Conservation (phyloP, 2,888 invertebrate genomes). For the Epinotia demarniana region DNA sequence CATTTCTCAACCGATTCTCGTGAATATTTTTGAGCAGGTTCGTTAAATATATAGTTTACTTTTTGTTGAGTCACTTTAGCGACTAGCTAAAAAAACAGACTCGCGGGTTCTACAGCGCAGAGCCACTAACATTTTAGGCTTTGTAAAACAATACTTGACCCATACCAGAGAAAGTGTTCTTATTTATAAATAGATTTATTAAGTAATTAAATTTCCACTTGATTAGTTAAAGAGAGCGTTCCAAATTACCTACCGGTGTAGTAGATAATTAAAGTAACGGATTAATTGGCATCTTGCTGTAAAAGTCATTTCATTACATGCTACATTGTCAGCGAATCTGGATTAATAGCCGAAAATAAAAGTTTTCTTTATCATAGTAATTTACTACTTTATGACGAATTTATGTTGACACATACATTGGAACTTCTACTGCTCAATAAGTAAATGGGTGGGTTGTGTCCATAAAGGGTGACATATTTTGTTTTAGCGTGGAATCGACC, state of each 20-base stretch:
- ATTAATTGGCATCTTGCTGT: conserved; percentile 44
- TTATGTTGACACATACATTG: no score
- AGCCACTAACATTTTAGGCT: no score
- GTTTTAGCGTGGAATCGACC: no score
- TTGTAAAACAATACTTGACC: background rate
- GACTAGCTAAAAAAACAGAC: no score
- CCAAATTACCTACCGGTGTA: conserved; percentile 51
- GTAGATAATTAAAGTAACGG: conserved; percentile 55
- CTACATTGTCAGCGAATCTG: conserved; percentile 1
- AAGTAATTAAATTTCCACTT: conserved; percentile 50
- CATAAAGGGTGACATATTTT: no score
- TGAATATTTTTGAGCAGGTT: no score
- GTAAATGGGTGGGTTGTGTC: no score
- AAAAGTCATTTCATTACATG: conserved; percentile 41
- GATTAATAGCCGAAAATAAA: conserved; percentile 17
- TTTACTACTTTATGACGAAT: background rate
- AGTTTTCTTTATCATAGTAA: conserved; percentile 6
- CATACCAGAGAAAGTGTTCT: background rate
- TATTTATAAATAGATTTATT: conserved; percentile 40
- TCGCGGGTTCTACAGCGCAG: no score
- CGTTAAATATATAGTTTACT: no score
- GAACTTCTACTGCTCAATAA: no score
- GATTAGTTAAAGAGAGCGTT: conserved; percentile 54
- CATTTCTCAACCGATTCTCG: no score
- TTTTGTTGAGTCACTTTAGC: no score